Evolutionary conservation across 37 sponge, comb jelly and placozoan genomes (phyloP), one percentile per base, ranked within the genome.

Genomic region (Beroe ovata): DNA sequence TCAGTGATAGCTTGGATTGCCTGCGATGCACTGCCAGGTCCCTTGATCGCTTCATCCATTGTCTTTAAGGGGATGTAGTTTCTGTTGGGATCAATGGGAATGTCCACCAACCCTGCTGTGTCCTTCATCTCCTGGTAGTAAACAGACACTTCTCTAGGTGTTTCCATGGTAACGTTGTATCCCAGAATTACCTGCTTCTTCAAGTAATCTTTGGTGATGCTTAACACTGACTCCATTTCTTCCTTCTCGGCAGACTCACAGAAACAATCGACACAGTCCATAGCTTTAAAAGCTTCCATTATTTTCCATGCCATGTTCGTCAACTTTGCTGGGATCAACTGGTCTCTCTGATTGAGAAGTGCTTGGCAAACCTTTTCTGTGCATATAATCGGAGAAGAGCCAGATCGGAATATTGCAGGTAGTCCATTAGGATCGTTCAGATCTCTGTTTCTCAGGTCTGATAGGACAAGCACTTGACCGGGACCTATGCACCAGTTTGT

Each of bases 381-480:
- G 63, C 63, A 62, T 14, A 28, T 28, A 16, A 28, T 25, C 19
- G 63, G 63, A 16, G 54, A 47, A 6, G 20, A 62, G 19, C 20
- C 63, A 14, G 28, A 25, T 16, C 29, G 23, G 63, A 62, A 62
- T 25, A 62, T 28, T 4, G 3, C 29, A 21, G 63, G 63, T 4
- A 62, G 63, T 62, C 29, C 63, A 21, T 62, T 25, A 62, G 63
- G 63, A 16, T 62, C 63, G 29, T 62, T 62, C 23, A 62, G 63
- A 23, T 62, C 20, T 4, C 23, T 21, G 63, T 62, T 62, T 6
- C 63, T 4, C 19, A 62, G 63, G 29, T 62, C 63, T 14, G 63
- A 20, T 4, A 62, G 28, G 63, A 62, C 29, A 14, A 62, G 23
- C 23, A 62, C 63, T 25, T 62, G 63, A 8, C 63, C 63, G 20